Evolutionary conservation across 2,888 invertebrate genomes (phyloP), one percentile per base, ranked within the genome.

Genomic region (Syrphus vitripennis): DNA sequence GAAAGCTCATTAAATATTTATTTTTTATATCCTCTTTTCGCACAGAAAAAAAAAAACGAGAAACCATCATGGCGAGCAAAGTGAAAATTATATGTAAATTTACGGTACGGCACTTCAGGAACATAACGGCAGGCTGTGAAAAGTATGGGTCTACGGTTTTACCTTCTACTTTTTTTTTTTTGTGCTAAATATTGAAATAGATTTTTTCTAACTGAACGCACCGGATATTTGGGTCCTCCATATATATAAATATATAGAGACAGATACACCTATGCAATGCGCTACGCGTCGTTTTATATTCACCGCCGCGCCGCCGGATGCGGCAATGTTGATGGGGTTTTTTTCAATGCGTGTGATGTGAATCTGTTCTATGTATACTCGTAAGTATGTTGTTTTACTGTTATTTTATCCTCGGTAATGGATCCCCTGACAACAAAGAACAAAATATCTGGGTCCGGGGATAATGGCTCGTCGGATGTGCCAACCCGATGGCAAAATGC

Each of bases 1-100:
- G 29, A 70, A 70, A 76, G 76, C 57, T 76, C 67, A 67, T 76
- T 76, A 76, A 76, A 76, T 67, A 67, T 76, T 67, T 57, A 76
- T 67, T 50, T 67, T 34, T 50, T 59, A 24, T 67, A 45, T 67
- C 42, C 21, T 57, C 19, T 31, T 67, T 57, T 37, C n/a, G n/a
- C n/a, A 24, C 19, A 10, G 6, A 10, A 24, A 7, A 37, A 26
- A 26, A 26, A 19, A 48, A 65, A 29, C 55, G 16, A 31, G 31
- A 31, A 31, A 55, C 31, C 29, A 31, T 31, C n/a, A n/a, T n/a
- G n/a, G n/a, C n/a, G n/a, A 40, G 61, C 31, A 67, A 37, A 50
- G 5, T 6, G 24, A 50, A 67, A 29, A 50, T 50, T 31, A 5
- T 34, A 21, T 50, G 34, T n/a, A 67, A 34, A 50, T 50, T 50